A percentile compares a stretch with the other conserved stretches of the same genome.
Conservation (phyloP, 2,113 vertebrate genomes). For the Scomber scombrus region DNA sequence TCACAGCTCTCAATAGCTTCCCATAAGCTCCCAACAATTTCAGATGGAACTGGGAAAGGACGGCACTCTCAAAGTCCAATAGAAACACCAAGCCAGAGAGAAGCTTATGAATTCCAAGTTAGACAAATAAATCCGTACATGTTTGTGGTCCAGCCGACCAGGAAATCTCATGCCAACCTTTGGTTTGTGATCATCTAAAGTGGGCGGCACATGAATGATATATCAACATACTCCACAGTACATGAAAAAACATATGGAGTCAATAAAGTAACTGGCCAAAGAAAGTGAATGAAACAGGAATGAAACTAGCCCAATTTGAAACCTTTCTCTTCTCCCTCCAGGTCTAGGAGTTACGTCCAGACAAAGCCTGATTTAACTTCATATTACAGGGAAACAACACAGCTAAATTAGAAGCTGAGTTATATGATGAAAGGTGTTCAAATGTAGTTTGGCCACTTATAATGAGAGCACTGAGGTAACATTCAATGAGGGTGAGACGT, state of each 20-base stretch:
- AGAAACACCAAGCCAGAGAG: conserved; percentile 75
- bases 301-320: conserved; percentile 62
- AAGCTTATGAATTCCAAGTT: conserved; percentile 78
- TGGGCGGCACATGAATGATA: conserved; percentile 61
- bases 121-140: conserved; percentile 83
- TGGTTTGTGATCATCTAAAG: conserved; percentile 71
- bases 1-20: conserved; percentile 73
- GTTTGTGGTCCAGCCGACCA: conserved; percentile 78
- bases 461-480: conserved; percentile 60
- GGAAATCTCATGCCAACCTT: conserved; percentile 68
- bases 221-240: conserved; percentile 66
- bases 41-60: conserved; percentile 69
- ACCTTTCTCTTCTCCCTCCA: conserved; percentile 47
- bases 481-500: conserved; percentile 62
- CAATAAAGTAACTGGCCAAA: conserved; percentile 65
- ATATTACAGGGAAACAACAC: conserved; percentile 42
- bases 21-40: conserved; percentile 73
- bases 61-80: conserved; percentile 70
- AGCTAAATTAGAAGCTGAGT: conserved; percentile 18
- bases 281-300: conserved; percentile 60
- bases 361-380: conserved; percentile 34
- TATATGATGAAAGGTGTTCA: neutral
- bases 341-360: conserved; percentile 42
- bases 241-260: conserved; percentile 76
- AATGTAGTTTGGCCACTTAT: conserved; percentile 41